Evolutionary conservation across 2,113 vertebrate genomes (phyloP).

Genomic region (Microtus montanus): DNA sequence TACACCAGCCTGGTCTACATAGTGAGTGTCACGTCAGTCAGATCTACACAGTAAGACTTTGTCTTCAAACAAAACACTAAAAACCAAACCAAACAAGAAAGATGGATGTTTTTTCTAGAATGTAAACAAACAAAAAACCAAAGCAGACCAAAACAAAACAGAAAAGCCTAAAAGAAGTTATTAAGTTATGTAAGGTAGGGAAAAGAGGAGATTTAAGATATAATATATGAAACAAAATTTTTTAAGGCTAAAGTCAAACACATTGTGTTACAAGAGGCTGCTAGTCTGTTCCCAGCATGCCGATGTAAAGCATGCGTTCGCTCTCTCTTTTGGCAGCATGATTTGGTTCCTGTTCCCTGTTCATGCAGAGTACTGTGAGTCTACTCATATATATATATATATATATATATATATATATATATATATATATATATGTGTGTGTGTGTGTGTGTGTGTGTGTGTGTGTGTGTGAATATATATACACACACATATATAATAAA

Average conservation of each 20-base stretch:
- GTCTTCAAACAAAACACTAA: background rate
- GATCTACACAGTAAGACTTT: background rate
- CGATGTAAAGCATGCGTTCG: accelerated
- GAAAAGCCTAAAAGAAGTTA: background rate
- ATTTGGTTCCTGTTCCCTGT: too few species aligned
- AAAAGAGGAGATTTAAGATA: background rate
- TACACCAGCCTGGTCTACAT: background rate
- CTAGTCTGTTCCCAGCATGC: too few species aligned
- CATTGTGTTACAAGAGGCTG: background rate
- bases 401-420: too few species aligned
- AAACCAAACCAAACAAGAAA: background rate
- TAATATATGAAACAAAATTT: background rate
- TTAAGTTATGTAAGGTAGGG: background rate
- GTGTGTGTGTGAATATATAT: too few species aligned
- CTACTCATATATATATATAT: too few species aligned
- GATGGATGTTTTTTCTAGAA: background rate
- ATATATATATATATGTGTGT: too few species aligned
- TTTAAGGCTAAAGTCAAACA: background rate
- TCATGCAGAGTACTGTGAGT: too few species aligned
- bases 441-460: too few species aligned
- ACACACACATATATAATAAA: too few species aligned
- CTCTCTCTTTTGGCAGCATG: too few species aligned
- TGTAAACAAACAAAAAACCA: background rate
- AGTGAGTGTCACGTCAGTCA: background rate
- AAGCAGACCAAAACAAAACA: background rate